phyloP scores from a whole-genome alignment of 1,140 invertebrate genomes.

The Tetramorium parvispinum region DNA sequence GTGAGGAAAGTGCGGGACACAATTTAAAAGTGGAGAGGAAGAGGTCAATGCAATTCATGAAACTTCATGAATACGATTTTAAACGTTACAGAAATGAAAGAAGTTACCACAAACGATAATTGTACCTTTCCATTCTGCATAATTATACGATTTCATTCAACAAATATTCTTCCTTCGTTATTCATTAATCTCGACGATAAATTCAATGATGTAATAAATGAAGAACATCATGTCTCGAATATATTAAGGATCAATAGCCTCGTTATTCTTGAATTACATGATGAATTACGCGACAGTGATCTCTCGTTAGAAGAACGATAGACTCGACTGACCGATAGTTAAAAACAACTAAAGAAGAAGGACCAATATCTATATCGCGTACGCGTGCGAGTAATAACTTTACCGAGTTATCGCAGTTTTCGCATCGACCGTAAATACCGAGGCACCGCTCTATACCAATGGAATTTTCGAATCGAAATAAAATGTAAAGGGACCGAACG shows the following conservation, averaged over 20 bases:
- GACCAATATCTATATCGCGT: neutral
- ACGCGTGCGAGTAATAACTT: constrained; percentile 19
- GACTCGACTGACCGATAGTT: neutral
- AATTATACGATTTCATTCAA: constrained; percentile 30
- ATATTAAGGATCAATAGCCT: neutral
- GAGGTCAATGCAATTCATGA: constrained; percentile 53
- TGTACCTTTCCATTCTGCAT: constrained; percentile 21
- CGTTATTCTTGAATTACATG: constrained; percentile 6
- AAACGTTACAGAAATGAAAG: constrained; percentile 34
- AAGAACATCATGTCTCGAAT: neutral
- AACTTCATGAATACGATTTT: constrained; percentile 58
- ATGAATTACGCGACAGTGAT: neutral
- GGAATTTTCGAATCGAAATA: constrained; percentile 47
- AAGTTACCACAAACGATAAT: constrained; percentile 58
- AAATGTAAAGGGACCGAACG: constrained; percentile 22
- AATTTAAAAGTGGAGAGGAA: constrained; percentile 51
- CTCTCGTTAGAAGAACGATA: neutral
- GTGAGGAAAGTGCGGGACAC: neutral
- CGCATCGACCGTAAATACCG: constrained; percentile 35
- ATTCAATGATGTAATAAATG: constrained; percentile 3
- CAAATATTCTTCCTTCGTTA: constrained; percentile 13
- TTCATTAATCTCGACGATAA: constrained; percentile 6
- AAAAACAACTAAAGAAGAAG: constrained; percentile 36
- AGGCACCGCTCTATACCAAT: neutral
- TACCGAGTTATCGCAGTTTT: constrained; percentile 47